Percentiles rank a stretch among this genome's conserved stretches.
Conservation (phyloP, 2,888 invertebrate species). For the Holacanthella duospinosa region DNA sequence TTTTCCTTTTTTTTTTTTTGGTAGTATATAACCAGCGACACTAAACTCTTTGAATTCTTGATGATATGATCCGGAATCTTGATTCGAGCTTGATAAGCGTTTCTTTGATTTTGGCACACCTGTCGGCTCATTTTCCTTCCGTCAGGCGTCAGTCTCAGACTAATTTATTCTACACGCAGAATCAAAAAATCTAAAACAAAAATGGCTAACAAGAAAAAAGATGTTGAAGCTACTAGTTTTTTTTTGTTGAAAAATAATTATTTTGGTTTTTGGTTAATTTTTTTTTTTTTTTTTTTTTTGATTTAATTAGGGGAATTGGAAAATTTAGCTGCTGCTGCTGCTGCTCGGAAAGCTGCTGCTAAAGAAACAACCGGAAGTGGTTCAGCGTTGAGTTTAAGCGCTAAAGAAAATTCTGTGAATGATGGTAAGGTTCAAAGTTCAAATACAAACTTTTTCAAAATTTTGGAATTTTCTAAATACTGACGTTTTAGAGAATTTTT, state of each 20-base stretch:
- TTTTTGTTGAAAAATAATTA: too few species aligned
- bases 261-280: neutral
- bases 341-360: neutral
- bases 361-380: neutral
- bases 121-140: neutral
- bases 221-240: too few species aligned
- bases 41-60: too few species aligned
- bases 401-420: constrained; percentile 17
- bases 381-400: neutral
- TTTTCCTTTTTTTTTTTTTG: too few species aligned
- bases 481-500: neutral
- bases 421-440: neutral
- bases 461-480: neutral
- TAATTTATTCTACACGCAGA: too few species aligned
- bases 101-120: neutral
- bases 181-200: neutral
- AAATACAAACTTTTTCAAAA: neutral
- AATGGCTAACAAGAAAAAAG: neutral
- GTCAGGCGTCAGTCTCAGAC: neutral
- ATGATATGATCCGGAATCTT: too few species aligned
- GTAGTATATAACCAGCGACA: too few species aligned
- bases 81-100: constrained; percentile 4
- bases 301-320: constrained; percentile 37
- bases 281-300: constrained; percentile 7
- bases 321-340: constrained; percentile 27